Evolutionary conservation across 2,888 invertebrate species (phyloP).

Genomic region (Chorisops tibialis): DNA sequence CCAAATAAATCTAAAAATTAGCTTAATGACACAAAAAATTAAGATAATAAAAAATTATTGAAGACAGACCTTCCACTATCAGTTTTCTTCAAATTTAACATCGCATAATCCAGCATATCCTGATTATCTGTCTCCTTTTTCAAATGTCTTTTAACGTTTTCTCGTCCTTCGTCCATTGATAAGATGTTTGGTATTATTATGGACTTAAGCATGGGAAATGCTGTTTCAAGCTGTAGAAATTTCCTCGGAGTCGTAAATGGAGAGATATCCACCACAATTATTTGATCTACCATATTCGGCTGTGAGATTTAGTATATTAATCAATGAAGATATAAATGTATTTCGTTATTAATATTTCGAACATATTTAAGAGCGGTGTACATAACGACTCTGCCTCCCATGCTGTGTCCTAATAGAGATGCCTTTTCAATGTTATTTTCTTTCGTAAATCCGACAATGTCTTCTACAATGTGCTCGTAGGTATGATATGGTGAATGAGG

Average conservation of each 20-base stretch:
- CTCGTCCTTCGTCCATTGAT: constrained; percentile 67
- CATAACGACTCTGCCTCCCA: constrained; percentile 93
- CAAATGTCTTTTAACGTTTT: constrained; percentile 64
- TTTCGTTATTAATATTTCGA: no score
- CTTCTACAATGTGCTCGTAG: constrained; percentile 71
- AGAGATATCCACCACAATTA: constrained; percentile 71
- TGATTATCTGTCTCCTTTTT: constrained; percentile 56
- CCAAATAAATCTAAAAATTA: constrained; percentile 62
- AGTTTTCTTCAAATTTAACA: constrained; percentile 76
- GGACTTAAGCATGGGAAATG: constrained; percentile 64
- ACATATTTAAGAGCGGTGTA: constrained; percentile 71
- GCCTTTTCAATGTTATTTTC: constrained; percentile 63
- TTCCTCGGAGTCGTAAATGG: constrained; percentile 59
- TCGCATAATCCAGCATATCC: constrained; percentile 69
- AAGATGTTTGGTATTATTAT: constrained; percentile 60
- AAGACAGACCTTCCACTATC: constrained; percentile 55
- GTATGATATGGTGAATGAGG: constrained; percentile 71
- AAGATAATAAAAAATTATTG: not conserved
- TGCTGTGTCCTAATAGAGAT: constrained; percentile 83
- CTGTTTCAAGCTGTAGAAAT: constrained; percentile 59
- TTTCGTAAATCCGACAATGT: constrained; percentile 65
- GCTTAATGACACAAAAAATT: not conserved
- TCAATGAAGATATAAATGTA: no score
- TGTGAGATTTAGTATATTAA: constrained; percentile 40
- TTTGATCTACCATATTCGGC: constrained; percentile 63